phyloP scores from a whole-genome alignment of 1,140 invertebrate species.

The Parasteatoda tepidariorum region DNA sequence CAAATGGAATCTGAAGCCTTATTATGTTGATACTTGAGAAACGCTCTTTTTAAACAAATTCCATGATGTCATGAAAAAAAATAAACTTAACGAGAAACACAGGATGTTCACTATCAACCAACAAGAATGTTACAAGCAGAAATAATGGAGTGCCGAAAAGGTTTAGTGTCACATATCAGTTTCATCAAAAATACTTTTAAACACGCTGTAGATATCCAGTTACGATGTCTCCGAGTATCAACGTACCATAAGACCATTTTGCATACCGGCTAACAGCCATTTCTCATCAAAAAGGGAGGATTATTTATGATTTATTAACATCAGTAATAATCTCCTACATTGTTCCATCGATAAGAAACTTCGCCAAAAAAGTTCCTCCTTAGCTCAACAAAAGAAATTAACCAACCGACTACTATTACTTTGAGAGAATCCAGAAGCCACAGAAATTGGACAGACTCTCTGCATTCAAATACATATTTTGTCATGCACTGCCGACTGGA shows the following conservation, averaged over 20 bases:
- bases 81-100: too few relatives aligned
- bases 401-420: conserved; percentile 33
- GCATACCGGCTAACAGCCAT: conserved; percentile 22
- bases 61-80: too few relatives aligned
- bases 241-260: neutral
- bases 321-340: conserved; percentile 28
- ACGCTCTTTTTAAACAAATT: too few relatives aligned
- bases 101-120: too few relatives aligned
- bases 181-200: conserved; percentile 28
- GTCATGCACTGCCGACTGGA: conserved; percentile 39
- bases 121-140: too few relatives aligned
- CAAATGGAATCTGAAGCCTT: too few relatives aligned
- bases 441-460: conserved; percentile 26
- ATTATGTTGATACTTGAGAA: too few relatives aligned
- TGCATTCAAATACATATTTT: conserved; percentile 39
- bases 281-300: conserved; percentile 21
- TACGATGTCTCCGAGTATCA: conserved; percentile 16
- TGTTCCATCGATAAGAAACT: conserved; percentile 35
- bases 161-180: too few relatives aligned
- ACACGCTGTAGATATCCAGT: conserved; percentile 11
- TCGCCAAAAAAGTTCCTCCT: conserved; percentile 1
- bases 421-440: neutral
- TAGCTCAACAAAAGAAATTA: conserved; percentile 45
- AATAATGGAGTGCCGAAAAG: too few relatives aligned
- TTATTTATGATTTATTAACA: conserved; percentile 47